Evolutionary conservation across 2,113 vertebrate species (phyloP).

Genomic region (Nyctereutes procyonoides): DNA sequence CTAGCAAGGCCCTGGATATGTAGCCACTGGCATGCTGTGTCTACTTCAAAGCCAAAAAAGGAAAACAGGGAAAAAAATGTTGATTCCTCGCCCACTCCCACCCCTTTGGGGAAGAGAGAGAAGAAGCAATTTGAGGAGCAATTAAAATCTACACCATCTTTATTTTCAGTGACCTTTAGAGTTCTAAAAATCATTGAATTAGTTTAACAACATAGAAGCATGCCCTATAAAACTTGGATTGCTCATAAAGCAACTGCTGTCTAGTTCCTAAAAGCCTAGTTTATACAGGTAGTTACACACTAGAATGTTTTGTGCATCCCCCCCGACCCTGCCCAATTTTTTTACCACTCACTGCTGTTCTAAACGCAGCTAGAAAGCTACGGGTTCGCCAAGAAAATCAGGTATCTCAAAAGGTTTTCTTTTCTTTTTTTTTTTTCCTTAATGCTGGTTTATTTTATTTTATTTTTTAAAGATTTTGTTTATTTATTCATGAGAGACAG

Average conservation of each 20-base stretch:
- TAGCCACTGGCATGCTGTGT: not conserved
- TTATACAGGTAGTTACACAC: not conserved
- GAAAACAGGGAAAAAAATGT: not conserved
- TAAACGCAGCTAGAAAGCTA: not conserved
- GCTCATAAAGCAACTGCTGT: not conserved
- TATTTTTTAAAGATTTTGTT: no score
- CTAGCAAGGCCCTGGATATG: not conserved
- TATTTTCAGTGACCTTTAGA: not conserved
- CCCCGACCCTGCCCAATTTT: not conserved
- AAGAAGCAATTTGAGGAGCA: not conserved
- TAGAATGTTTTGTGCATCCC: not conserved
- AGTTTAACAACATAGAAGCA: not conserved
- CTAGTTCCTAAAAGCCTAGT: not conserved
- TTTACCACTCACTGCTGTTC: not conserved
- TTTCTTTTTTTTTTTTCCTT: not conserved
- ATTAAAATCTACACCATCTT: not conserved
- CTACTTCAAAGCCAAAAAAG: constrained; percentile 34
- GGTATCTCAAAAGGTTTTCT: not conserved
- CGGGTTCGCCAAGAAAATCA: not conserved
- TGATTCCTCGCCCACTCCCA: not conserved
- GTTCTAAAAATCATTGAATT: not conserved
- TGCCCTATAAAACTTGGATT: not conserved
- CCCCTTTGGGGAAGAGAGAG: not conserved
- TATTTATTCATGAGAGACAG: no score
- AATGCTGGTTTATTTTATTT: not conserved